Conservation (phyloP, 2,888 invertebrate genomes). For the Argyresthia albistria region DNA sequence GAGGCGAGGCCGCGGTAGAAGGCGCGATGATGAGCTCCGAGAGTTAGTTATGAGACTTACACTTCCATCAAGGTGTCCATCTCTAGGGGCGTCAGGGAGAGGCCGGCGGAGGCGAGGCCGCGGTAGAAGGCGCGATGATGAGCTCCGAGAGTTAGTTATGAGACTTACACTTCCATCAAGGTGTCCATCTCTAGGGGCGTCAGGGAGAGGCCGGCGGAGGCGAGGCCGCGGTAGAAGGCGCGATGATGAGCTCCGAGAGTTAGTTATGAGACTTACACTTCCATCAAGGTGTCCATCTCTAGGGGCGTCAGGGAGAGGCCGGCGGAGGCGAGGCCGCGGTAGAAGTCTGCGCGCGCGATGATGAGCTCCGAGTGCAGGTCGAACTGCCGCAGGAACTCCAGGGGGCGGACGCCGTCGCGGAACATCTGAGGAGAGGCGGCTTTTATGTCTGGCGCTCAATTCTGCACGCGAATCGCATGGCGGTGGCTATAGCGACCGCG, state of each 20-base stretch:
- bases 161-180: slow-evolving; percentile 80
- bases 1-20: slow-evolving; percentile 80
- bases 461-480: too few relatives aligned
- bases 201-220: slow-evolving; percentile 76
- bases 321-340: slow-evolving; percentile 77
- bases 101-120: slow-evolving; percentile 76
- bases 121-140: slow-evolving; percentile 78
- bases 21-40: slow-evolving; percentile 75
- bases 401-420: slow-evolving; percentile 75
- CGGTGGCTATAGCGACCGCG: too few relatives aligned
- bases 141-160: slow-evolving; percentile 75
- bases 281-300: slow-evolving; percentile 80
- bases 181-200: slow-evolving; percentile 78
- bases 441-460: too few relatives aligned
- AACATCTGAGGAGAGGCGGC: slow-evolving; percentile 60
- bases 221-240: slow-evolving; percentile 78
- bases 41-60: slow-evolving; percentile 76
- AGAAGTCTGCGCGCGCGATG: slow-evolving; percentile 78
- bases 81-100: slow-evolving; percentile 77
- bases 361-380: slow-evolving; percentile 76
- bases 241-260: slow-evolving; percentile 14
- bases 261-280: slow-evolving; percentile 69
- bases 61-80: slow-evolving; percentile 80
- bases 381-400: slow-evolving; percentile 77
- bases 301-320: slow-evolving; percentile 76